Conservation (phyloP, 1,140 invertebrate genomes). For the Caenorhabditis tropicalis region DNA sequence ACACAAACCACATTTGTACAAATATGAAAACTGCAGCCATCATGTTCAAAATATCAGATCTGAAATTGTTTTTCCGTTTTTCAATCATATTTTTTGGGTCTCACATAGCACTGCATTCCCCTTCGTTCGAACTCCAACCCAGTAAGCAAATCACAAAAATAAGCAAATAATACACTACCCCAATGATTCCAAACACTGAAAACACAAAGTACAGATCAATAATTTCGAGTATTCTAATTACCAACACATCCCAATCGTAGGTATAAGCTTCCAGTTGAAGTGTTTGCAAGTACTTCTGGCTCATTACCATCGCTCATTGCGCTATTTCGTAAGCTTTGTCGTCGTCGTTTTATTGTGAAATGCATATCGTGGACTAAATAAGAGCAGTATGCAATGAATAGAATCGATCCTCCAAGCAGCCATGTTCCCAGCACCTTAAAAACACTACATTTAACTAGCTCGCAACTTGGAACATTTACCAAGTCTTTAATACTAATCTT, state of each 20-base stretch:
- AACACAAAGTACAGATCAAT: background rate
- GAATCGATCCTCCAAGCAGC: slow-evolving; percentile 46
- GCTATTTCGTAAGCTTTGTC: slow-evolving; percentile 19
- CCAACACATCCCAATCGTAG: slow-evolving; percentile 50
- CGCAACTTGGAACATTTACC: background rate
- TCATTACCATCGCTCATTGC: background rate
- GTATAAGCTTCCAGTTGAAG: slow-evolving; percentile 53
- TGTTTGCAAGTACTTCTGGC: slow-evolving; percentile 50
- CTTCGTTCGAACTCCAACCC: slow-evolving; percentile 19
- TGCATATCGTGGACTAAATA: slow-evolving; percentile 40
- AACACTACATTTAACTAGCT: too few relatives aligned
- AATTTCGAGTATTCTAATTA: background rate
- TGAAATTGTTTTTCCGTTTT: background rate
- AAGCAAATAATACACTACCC: slow-evolving; percentile 51
- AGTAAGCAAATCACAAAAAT: slow-evolving; percentile 47
- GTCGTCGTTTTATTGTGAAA: slow-evolving; percentile 18
- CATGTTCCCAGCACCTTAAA: slow-evolving; percentile 50
- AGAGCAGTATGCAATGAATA: slow-evolving; percentile 48
- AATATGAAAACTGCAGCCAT: slow-evolving; percentile 52
- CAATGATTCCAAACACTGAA: slow-evolving; percentile 55
- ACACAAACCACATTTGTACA: slow-evolving; percentile 56
- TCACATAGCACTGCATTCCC: slow-evolving; percentile 44
- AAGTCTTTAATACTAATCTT: slow-evolving; percentile 38
- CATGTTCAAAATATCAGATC: slow-evolving; percentile 47
- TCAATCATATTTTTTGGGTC: background rate